Evolutionary conservation across 2,113 vertebrate genomes (phyloP).

Genomic region (Proterorhinus semilunaris): DNA sequence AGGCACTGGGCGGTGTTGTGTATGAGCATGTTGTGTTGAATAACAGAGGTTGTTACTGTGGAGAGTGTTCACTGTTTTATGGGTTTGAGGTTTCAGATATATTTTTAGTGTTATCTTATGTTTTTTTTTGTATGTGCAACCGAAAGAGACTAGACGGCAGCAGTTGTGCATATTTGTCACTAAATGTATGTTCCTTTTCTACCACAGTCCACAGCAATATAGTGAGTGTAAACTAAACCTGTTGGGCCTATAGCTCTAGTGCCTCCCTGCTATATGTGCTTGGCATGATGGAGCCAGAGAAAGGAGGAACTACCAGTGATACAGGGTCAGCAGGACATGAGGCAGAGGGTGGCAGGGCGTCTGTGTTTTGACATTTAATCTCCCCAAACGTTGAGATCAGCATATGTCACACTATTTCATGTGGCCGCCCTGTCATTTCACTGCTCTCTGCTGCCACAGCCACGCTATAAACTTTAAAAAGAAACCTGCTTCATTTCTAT

Average conservation of each 20-base stretch:
- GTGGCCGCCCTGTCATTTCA: background rate
- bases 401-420: background rate
- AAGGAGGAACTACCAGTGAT: conserved; percentile 24
- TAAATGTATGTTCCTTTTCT: conserved; percentile 37
- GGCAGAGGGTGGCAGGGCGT: conserved; percentile 7
- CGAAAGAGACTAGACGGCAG: no score
- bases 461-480: background rate
- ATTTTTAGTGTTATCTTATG: background rate
- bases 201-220: background rate
- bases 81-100: background rate
- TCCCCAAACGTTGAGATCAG: background rate
- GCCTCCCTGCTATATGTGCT: background rate
- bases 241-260: background rate
- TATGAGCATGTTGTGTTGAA: background rate
- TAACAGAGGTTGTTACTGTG: background rate
- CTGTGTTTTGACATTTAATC: conserved; percentile 44
- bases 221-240: background rate
- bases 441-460: background rate
- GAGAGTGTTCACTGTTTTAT: background rate
- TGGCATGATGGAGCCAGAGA: conserved; percentile 11
- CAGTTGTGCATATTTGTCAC: conserved; percentile 20
- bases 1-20: background rate
- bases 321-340: conserved; percentile 24
- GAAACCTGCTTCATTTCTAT: background rate
- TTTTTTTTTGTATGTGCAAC: conserved; percentile 11